Base-by-base conservation (phyloP, 2,797 vertebrate species). In the Oreochromis mossambicus region DNA sequence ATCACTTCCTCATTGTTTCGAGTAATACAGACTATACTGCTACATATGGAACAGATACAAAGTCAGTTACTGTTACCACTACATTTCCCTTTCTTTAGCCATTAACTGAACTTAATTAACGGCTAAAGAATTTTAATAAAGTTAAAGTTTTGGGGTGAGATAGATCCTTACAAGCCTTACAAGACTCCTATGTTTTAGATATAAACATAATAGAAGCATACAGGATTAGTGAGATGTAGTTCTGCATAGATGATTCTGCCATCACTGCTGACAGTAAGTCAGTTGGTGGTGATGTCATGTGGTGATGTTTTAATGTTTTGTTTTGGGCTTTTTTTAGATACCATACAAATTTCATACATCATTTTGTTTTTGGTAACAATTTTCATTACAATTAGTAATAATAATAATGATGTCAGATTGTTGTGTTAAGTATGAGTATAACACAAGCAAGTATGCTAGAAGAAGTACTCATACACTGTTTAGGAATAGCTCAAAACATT, bases 91-190 rank as follows among this genome's bases (percentile, higher is more conserved):
- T 46, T 73, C 24, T 46, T 73, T 73, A 0, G 41, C 41, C 41
- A 19, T 29, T 26, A 73, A 29, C 7, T 73, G 41, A 46, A 29
- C n/a, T 70, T 70, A 26, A 58, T 58, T 58, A 58, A 61, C 19
- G 56, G 56, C 56, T 34, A 61, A 61, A 61, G 15, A 61, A 0
- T 34, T 61, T 7, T 48, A 48, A 46, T 19, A 73, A 48, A 26
- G 36, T 26, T 15, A 68, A 70, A 6, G 3, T 70, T 52, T 21
- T 0, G 3, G 9, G 0, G 41, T 48, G 24, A 73, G 15, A 46
- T 48, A 11, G 66, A 73, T 34, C 0, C 0, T 61, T 34, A 0
- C 15, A 24, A 24, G 12, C 38, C 21, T 46, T 70, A 11, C 36
- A 70, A 21, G 14, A 70, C 38, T 17, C 3, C 63, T 68, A 3